Percentiles rank a stretch among this genome's conserved stretches.
phyloP scores from a whole-genome alignment of 1,140 invertebrate genomes.

The Penaeus chinensis region DNA sequence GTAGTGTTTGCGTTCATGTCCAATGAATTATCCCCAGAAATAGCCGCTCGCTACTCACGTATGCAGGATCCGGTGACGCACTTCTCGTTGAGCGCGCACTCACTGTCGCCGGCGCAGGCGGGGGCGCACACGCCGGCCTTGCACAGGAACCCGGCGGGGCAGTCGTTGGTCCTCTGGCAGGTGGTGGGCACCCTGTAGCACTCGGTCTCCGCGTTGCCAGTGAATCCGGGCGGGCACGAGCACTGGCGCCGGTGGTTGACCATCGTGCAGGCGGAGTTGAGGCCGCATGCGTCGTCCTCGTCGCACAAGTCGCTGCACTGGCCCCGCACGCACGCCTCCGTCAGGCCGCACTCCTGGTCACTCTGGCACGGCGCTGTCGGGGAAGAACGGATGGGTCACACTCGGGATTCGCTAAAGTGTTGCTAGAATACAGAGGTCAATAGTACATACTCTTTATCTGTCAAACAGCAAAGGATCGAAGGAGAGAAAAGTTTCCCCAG shows the following conservation, averaged over 20 bases:
- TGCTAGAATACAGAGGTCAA: no score
- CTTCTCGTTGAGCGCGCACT: conserved; percentile 92
- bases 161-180: conserved; percentile 79
- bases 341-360: conserved; percentile 82
- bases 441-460: neutral
- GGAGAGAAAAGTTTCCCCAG: neutral
- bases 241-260: conserved; percentile 83
- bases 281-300: conserved; percentile 82
- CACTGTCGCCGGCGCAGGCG: conserved; percentile 79
- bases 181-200: conserved; percentile 81
- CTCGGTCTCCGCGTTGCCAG: conserved; percentile 85
- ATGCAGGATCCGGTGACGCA: conserved; percentile 84
- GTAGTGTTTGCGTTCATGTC: no score
- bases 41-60: conserved; percentile 72
- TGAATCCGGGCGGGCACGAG: conserved; percentile 85
- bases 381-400: conserved; percentile 10
- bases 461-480: neutral
- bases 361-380: conserved; percentile 80
- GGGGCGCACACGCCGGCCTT: conserved; percentile 83
- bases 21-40: no score
- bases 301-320: conserved; percentile 88
- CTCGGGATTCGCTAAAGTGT: no score
- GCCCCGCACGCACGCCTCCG: conserved; percentile 83
- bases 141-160: conserved; percentile 77
- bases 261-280: conserved; percentile 86